Conservation (phyloP, 1,140 invertebrate genomes). For the Eumaeus atala region DNA sequence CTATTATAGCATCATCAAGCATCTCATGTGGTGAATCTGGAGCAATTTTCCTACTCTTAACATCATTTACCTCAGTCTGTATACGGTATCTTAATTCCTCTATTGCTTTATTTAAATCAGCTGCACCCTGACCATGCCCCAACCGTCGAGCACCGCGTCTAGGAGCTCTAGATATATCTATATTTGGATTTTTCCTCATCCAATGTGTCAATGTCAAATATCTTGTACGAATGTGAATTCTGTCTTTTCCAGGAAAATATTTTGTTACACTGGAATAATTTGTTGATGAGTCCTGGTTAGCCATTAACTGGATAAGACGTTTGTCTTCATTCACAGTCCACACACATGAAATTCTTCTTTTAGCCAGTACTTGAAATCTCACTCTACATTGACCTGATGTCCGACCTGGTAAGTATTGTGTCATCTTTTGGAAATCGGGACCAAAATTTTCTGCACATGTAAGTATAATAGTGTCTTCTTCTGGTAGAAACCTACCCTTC, state of each 20-base stretch:
- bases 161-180: slow-evolving; percentile 46
- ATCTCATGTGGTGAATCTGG: slow-evolving; percentile 38
- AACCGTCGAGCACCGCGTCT: slow-evolving; percentile 47
- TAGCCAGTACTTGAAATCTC: slow-evolving; percentile 43
- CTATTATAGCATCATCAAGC: slow-evolving; percentile 59
- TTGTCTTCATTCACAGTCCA: slow-evolving; percentile 60
- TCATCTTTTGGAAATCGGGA: slow-evolving; percentile 68
- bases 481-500: slow-evolving; percentile 76
- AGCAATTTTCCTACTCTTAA: slow-evolving; percentile 37
- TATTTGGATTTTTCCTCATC: slow-evolving; percentile 52
- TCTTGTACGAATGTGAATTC: slow-evolving; percentile 44
- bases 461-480: slow-evolving; percentile 77
- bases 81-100: slow-evolving; percentile 49
- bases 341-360: slow-evolving; percentile 43
- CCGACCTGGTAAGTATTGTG: slow-evolving; percentile 47
- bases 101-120: slow-evolving; percentile 48
- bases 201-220: slow-evolving; percentile 51
- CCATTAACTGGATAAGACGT: slow-evolving; percentile 50
- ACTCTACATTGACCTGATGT: slow-evolving; percentile 43
- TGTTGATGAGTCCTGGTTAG: slow-evolving; percentile 42
- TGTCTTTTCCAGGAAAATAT: slow-evolving; percentile 54
- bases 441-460: slow-evolving; percentile 78
- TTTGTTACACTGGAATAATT: slow-evolving; percentile 44
- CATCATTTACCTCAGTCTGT: slow-evolving; percentile 42
- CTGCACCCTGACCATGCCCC: slow-evolving; percentile 36